Conservation (phyloP, 2,113 vertebrate genomes). For the Corythoichthys intestinalis region DNA sequence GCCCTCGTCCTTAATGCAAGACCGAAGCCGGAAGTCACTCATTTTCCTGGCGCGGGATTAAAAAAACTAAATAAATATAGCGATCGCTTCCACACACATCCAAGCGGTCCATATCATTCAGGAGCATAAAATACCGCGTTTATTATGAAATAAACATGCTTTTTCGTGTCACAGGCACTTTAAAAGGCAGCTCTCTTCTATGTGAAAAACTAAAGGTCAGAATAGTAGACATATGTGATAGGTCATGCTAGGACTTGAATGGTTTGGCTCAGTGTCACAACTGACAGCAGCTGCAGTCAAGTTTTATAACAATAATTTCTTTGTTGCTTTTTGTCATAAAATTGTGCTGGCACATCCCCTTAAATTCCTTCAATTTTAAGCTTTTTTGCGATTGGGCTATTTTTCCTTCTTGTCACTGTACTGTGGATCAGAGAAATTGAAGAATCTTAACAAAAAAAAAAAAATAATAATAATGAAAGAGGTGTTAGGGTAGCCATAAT, state of each 20-base stretch:
- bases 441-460: background rate
- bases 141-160: too few species aligned
- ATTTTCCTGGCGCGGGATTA: too few species aligned
- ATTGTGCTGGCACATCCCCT: background rate
- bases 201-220: background rate
- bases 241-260: background rate
- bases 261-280: background rate
- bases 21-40: too few species aligned
- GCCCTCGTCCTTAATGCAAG: too few species aligned
- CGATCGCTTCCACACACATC: too few species aligned
- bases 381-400: slow-evolving; percentile 7
- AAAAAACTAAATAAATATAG: too few species aligned
- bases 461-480: background rate
- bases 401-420: background rate
- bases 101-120: too few species aligned
- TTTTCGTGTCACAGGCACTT: too few species aligned
- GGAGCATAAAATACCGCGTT: too few species aligned
- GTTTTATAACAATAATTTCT: background rate
- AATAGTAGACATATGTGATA: slow-evolving; percentile 10
- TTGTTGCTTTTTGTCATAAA: slow-evolving; percentile 3
- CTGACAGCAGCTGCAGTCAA: background rate
- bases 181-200: background rate
- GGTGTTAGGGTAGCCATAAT: background rate
- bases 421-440: background rate
- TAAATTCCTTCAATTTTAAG: background rate